phyloP scores from a whole-genome alignment of 2,113 vertebrate genomes.

The Fregata magnificens region DNA sequence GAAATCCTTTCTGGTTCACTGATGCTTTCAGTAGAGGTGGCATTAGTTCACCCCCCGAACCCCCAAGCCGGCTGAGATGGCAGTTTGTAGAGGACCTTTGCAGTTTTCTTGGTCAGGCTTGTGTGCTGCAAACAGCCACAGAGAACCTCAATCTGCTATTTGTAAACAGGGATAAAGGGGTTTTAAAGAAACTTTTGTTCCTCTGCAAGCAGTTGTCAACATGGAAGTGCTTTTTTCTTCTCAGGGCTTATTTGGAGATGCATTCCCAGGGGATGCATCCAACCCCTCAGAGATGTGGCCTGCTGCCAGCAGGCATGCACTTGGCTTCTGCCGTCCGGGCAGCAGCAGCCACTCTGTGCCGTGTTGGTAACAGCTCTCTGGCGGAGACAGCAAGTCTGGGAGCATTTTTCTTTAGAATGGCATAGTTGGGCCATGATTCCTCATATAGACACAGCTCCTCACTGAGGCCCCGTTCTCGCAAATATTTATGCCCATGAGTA shows the following conservation, averaged over 20 bases:
- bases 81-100: not conserved
- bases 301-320: not conserved
- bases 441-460: not conserved
- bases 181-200: not conserved
- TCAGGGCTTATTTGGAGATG: not conserved
- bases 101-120: not conserved
- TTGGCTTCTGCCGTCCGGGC: not conserved
- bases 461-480: not conserved
- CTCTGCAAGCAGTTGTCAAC: not conserved
- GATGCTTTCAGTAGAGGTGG: not conserved
- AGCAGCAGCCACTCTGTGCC: not conserved
- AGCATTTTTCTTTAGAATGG: not conserved
- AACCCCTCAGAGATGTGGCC: not conserved
- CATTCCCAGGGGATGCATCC: not conserved
- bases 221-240: not conserved
- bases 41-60: accelerated
- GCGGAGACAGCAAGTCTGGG: conserved; percentile 15
- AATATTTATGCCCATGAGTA: conserved; percentile 12
- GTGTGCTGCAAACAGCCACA: not conserved
- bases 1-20: not conserved
- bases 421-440: not conserved
- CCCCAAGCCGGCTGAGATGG: accelerated
- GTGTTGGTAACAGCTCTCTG: not conserved
- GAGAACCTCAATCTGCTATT: not conserved
- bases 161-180: not conserved